phyloP scores from a whole-genome alignment of 2,888 invertebrate genomes.

The Phania funesta region DNA sequence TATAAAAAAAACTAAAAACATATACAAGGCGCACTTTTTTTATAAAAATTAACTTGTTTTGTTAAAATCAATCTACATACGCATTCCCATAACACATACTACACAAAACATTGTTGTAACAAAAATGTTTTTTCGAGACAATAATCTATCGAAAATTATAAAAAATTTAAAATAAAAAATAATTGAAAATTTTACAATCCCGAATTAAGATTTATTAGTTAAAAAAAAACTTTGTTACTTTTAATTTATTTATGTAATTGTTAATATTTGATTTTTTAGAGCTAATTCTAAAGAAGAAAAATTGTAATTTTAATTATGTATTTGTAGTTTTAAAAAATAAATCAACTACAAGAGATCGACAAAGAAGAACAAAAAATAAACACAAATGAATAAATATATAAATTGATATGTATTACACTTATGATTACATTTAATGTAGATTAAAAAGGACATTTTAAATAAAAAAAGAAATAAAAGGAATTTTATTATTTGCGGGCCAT shows the following conservation, averaged over 20 bases:
- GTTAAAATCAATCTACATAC: background rate
- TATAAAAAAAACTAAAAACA: background rate
- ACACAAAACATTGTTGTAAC: constrained; percentile 52
- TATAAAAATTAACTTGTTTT: background rate
- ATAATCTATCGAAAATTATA: constrained; percentile 72
- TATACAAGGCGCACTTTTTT: background rate
- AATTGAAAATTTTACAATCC: constrained; percentile 24
- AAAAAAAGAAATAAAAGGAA: constrained; percentile 33
- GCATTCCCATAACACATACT: constrained; percentile 31
- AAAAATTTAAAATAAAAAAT: constrained; percentile 31
- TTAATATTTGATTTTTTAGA: constrained; percentile 9
- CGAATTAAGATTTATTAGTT: constrained; percentile 18
- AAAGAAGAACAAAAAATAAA: background rate
- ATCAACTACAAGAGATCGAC: constrained; percentile 14
- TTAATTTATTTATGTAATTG: constrained; percentile 27
- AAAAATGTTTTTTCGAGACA: constrained; percentile 74
- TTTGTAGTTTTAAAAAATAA: constrained; percentile 20
- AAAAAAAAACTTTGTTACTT: constrained; percentile 8
- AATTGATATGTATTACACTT: constrained; percentile 55
- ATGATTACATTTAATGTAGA: constrained; percentile 67
- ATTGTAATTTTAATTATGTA: constrained; percentile 35
- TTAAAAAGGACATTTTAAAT: constrained; percentile 61
- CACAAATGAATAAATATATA: constrained; percentile 23
- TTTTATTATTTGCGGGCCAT: background rate
- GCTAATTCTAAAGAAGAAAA: background rate